A percentile compares a stretch with the other conserved stretches of the same genome.
Evolutionary conservation across 1,140 invertebrate genomes (phyloP).

Genomic region (Drosophila burlai): DNA sequence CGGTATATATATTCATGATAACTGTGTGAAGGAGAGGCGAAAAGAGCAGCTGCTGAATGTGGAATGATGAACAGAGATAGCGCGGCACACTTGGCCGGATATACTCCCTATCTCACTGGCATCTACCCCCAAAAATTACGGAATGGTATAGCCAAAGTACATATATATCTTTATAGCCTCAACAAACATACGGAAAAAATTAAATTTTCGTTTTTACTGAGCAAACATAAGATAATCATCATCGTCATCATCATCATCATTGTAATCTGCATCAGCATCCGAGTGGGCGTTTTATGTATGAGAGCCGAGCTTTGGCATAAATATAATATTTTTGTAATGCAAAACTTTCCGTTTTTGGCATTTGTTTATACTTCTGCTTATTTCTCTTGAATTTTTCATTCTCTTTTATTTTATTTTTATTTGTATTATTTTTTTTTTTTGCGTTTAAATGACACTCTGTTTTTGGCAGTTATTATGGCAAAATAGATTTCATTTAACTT

Average conservation of each 20-base stretch:
- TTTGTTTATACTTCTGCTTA: slow-evolving; percentile 35
- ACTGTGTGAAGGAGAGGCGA: slow-evolving; percentile 24
- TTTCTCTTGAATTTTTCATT: not conserved
- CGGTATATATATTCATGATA: slow-evolving; percentile 52
- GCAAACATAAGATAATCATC: slow-evolving; percentile 80
- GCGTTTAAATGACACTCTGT: slow-evolving; percentile 29
- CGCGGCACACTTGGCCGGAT: slow-evolving; percentile 37
- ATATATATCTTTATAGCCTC: slow-evolving; percentile 72
- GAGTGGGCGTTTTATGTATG: slow-evolving; percentile 22
- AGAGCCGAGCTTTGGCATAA: slow-evolving; percentile 20
- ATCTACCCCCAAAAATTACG: slow-evolving; percentile 18
- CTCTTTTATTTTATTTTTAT: not conserved
- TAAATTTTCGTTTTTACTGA: slow-evolving; percentile 77
- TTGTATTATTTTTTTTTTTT: not conserved
- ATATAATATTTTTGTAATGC: slow-evolving; percentile 54
- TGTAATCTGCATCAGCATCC: slow-evolving; percentile 18
- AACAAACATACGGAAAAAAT: slow-evolving; percentile 57
- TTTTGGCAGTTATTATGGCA: slow-evolving; percentile 61
- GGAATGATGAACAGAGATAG: slow-evolving; percentile 23
- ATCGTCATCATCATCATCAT: slow-evolving; percentile 11
- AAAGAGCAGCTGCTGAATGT: slow-evolving; percentile 45
- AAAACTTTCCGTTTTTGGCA: slow-evolving; percentile 49
- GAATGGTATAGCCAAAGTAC: not conserved
- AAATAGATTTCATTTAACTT: slow-evolving; percentile 70
- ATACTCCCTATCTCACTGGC: slow-evolving; percentile 10